phyloP scores from a whole-genome alignment of 1,140 invertebrate genomes.

The Tetramorium simillimum region DNA sequence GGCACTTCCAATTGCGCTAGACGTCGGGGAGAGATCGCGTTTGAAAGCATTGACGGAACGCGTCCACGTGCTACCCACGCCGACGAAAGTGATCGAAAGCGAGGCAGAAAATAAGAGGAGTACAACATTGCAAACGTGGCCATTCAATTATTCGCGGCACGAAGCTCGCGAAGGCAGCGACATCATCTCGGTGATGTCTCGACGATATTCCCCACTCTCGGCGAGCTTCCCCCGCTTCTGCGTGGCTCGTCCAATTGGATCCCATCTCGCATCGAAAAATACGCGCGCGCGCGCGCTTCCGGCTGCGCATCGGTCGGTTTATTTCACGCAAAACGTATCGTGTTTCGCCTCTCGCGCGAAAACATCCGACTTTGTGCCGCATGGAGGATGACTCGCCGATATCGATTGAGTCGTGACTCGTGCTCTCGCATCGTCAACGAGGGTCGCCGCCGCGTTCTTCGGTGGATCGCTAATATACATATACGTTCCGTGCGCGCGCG shows the following conservation, averaged over 20 bases:
- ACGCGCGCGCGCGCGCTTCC: conserved; percentile 54
- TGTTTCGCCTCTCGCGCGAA: conserved; percentile 32
- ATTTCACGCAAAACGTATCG: conserved; percentile 37
- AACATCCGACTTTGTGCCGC: not conserved
- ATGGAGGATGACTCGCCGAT: not conserved
- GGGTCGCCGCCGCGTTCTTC: not conserved
- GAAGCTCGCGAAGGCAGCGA: conserved; percentile 4
- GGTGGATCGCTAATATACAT: too few species aligned
- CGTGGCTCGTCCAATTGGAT: conserved; percentile 60
- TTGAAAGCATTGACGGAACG: conserved; percentile 13
- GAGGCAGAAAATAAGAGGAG: conserved; percentile 4
- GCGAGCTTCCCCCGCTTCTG: not conserved
- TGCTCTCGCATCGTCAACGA: not conserved
- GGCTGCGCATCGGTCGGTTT: conserved; percentile 59
- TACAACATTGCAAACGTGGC: not conserved
- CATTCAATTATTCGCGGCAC: conserved; percentile 57
- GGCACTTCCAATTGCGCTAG: not conserved
- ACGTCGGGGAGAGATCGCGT: not conserved
- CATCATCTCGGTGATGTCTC: conserved; percentile 21
- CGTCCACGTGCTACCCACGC: not conserved
- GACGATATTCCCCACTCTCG: not conserved
- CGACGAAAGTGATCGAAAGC: conserved; percentile 39
- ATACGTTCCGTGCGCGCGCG: too few species aligned
- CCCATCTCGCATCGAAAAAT: conserved; percentile 62
- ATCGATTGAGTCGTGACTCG: conserved; percentile 20